These are phyloP conservation scores for Coracias cyanogaster DNA, from an alignment of 2,797 vertebrate species.

Conservation along the genomic window DNA sequence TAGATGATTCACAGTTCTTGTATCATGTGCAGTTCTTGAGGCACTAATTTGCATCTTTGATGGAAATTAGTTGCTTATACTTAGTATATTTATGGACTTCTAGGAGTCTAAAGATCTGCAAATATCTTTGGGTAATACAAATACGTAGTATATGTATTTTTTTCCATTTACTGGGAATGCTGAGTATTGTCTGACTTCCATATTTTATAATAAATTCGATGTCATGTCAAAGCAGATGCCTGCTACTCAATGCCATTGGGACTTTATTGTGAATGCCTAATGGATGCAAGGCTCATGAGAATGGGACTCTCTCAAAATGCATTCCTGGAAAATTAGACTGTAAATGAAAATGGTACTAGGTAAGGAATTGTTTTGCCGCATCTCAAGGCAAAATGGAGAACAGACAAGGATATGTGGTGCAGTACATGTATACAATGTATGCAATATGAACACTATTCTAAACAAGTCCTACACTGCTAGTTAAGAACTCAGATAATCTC, in stretches of 20 bases:
- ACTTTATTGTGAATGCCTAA: not conserved
- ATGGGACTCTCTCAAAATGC: not conserved
- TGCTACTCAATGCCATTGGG: not conserved
- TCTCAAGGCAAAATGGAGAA: not conserved
- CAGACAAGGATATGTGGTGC: not conserved
- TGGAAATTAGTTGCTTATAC: not conserved
- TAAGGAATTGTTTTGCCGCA: not conserved
- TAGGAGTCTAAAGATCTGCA: conserved; percentile 5
- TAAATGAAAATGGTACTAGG: not conserved
- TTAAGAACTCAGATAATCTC: not conserved
- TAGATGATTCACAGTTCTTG: not conserved
- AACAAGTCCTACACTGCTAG: not conserved
- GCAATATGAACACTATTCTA: not conserved
- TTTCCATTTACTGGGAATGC: not conserved
- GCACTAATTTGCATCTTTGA: not conserved
- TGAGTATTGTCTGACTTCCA: not conserved
- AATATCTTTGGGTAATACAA: not conserved
- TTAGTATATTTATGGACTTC: not conserved
- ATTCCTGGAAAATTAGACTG: not conserved
- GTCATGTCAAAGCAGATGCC: not conserved
- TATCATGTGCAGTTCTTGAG: not conserved
- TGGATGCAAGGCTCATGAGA: not conserved
- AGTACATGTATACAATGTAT: not conserved
- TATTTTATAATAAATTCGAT: not conserved
- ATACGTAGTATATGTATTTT: not conserved